Evolutionary conservation across 2,797 vertebrate genomes (phyloP).

Genomic region (Podargus strigoides): DNA sequence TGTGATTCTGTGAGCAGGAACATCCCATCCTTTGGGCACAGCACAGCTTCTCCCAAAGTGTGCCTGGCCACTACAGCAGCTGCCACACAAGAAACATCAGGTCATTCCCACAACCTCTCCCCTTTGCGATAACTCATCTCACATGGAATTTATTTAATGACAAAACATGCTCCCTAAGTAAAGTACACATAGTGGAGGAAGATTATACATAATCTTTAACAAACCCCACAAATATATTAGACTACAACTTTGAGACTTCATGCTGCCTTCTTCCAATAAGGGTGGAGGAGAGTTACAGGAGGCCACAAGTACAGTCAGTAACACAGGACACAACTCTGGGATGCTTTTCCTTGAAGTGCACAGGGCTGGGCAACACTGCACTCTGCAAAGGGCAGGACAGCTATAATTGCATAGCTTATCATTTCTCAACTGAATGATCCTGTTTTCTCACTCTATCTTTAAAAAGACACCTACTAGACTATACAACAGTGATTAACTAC

Average conservation of each 20-base stretch:
- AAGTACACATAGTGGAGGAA: background rate
- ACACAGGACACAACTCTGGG: background rate
- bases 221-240: background rate
- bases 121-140: background rate
- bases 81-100: background rate
- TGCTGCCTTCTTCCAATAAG: background rate
- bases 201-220: background rate
- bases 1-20: background rate
- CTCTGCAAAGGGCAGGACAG: background rate
- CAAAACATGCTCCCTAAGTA: background rate
- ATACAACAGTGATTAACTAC: background rate
- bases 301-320: background rate
- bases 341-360: background rate
- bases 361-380: fast-evolving
- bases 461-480: background rate
- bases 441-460: background rate
- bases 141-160: background rate
- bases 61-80: background rate
- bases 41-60: background rate
- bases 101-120: slow-evolving; percentile 5
- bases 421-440: background rate
- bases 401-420: background rate
- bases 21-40: background rate
- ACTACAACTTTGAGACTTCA: background rate
- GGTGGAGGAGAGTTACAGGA: background rate